Evolutionary conservation across 2,888 invertebrate genomes (phyloP).

Genomic region (Gortyna flavago): DNA sequence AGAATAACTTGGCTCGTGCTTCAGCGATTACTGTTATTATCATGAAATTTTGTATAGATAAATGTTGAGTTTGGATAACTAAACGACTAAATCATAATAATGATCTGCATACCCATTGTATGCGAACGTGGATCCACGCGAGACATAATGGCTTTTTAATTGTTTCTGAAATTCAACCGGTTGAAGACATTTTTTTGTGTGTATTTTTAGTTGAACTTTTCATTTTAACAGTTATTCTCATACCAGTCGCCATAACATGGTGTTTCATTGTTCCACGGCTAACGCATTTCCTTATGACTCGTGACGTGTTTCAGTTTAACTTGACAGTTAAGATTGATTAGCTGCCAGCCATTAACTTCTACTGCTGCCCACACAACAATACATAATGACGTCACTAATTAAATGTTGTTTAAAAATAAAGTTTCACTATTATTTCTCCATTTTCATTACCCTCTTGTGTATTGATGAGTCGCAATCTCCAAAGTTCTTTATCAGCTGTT

Average conservation of each 20-base stretch:
- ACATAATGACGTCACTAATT: constrained; percentile 26
- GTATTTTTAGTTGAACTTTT: background rate
- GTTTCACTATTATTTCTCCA: background rate
- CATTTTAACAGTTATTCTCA: constrained; percentile 12
- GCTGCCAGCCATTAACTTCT: constrained; percentile 48
- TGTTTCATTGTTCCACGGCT: constrained; percentile 26
- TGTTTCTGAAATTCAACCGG: background rate
- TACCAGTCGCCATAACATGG: constrained; percentile 19
- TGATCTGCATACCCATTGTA: background rate
- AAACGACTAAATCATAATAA: background rate
- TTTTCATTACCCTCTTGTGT: background rate
- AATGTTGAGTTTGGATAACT: background rate
- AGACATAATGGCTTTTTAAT: background rate
- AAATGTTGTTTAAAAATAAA: constrained; percentile 2
- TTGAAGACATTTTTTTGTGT: background rate
- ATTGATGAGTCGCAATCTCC: background rate
- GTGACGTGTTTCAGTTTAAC: constrained; percentile 46
- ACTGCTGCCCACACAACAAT: constrained; percentile 27
- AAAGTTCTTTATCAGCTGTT: background rate
- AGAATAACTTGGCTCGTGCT: background rate
- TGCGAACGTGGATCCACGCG: background rate
- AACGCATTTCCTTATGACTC: constrained; percentile 32
- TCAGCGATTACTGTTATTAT: background rate
- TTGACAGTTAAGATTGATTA: constrained; percentile 59
- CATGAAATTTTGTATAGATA: background rate